Evolutionary conservation across 2,113 vertebrate genomes (phyloP).

Genomic region (Xerus inauris): DNA sequence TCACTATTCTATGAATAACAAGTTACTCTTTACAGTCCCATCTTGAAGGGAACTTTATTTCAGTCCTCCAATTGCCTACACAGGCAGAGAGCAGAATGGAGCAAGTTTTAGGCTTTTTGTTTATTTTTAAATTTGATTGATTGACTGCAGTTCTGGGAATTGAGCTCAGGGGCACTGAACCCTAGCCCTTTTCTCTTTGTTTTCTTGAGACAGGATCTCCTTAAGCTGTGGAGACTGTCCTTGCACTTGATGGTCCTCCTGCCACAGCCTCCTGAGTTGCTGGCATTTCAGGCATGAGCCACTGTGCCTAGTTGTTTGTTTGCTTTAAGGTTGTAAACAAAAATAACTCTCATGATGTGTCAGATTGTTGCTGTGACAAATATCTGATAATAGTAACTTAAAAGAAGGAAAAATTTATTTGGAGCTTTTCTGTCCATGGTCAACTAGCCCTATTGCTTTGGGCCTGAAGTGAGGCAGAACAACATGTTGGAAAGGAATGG

Average conservation of each 20-base stretch:
- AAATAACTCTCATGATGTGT: not conserved
- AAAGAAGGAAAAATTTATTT: not conserved
- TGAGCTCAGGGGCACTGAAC: no score
- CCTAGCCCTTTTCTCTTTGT: no score
- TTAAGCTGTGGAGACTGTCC: no score
- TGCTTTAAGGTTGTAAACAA: not conserved
- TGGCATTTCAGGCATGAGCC: no score
- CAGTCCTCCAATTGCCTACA: not conserved
- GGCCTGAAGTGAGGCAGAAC: not conserved
- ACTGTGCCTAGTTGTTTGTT: not conserved
- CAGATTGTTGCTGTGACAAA: not conserved
- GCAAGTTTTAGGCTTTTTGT: not conserved
- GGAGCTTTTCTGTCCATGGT: not conserved
- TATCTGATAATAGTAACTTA: not conserved
- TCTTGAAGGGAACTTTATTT: not conserved
- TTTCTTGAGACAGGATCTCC: no score
- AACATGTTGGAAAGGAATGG: not conserved
- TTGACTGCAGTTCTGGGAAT: no score
- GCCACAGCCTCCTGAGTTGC: no score
- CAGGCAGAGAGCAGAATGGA: not conserved
- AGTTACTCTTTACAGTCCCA: not conserved
- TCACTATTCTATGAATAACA: slow-evolving; percentile 18
- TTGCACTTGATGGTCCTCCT: no score
- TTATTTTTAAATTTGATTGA: not conserved
- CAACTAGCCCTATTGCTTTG: not conserved